Evolutionary conservation across 2,888 invertebrate species (phyloP).

Genomic region (Dynastes grantii): DNA sequence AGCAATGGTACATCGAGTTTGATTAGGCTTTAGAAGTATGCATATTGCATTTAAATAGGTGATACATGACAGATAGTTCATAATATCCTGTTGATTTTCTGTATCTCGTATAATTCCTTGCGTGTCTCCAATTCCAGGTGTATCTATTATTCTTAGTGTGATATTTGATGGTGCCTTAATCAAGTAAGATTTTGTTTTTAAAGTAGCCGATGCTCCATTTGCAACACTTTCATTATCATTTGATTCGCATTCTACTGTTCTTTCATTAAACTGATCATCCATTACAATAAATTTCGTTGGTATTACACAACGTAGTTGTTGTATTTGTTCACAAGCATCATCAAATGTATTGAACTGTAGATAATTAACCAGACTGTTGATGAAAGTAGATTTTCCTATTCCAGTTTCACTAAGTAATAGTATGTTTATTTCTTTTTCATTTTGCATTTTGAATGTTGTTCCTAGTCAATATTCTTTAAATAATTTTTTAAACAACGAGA

Average conservation of each 20-base stretch:
- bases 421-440: constrained; percentile 14
- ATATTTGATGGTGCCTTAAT: constrained; percentile 51
- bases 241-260: constrained; percentile 16
- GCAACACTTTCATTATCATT: constrained; percentile 25
- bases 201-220: constrained; percentile 25
- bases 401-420: constrained; percentile 36
- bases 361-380: constrained; percentile 33
- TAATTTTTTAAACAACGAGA: neutral
- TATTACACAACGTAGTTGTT: constrained; percentile 9
- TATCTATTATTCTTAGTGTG: constrained; percentile 34
- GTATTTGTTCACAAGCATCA: constrained; percentile 13
- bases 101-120: constrained; percentile 30
- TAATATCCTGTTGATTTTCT: constrained; percentile 13
- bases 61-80: constrained; percentile 2
- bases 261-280: constrained; percentile 20
- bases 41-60: constrained; percentile 29
- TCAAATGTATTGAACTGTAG: constrained; percentile 11
- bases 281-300: constrained; percentile 35
- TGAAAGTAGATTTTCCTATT: constrained; percentile 36
- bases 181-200: constrained; percentile 22
- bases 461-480: neutral
- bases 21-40: constrained; percentile 31
- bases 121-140: constrained; percentile 38
- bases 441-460: neutral
- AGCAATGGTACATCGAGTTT: constrained; percentile 31